phyloP scores from a whole-genome alignment of 1,140 invertebrate species.

The Asobara japonica region DNA sequence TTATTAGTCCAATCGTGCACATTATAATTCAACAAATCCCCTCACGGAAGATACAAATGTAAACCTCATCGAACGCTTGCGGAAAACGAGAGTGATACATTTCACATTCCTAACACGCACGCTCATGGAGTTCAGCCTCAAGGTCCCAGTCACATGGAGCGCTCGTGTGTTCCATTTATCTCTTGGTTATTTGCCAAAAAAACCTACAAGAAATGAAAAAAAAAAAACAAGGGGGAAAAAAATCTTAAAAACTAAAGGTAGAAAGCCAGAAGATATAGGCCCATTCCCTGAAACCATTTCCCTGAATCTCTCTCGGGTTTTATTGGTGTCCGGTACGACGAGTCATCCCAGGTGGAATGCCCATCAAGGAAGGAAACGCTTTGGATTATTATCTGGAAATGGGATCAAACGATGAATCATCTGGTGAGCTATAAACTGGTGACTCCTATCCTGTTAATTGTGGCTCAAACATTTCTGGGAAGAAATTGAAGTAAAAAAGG shows the following conservation, averaged over 20 bases:
- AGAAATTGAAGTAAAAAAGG: no score
- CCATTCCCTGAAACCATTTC: not conserved
- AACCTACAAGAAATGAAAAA: no score
- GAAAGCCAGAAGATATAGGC: not conserved
- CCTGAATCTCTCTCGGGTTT: not conserved
- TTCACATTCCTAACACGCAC: slow-evolving; percentile 3
- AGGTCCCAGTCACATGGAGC: not conserved
- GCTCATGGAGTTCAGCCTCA: not conserved
- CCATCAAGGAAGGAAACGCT: not conserved
- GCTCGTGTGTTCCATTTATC: not conserved
- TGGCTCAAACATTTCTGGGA: no score
- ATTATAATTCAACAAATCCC: not conserved
- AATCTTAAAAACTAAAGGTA: not conserved
- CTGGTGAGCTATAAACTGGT: not conserved
- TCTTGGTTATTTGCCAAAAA: not conserved
- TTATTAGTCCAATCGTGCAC: no score
- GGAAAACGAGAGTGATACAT: slow-evolving; percentile 3
- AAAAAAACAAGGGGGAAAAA: not conserved
- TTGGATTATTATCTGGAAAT: slow-evolving; percentile 1
- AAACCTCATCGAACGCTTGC: not conserved
- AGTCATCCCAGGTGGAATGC: slow-evolving; percentile 2
- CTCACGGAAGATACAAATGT: not conserved
- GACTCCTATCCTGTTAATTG: no score
- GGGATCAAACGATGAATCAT: not conserved
- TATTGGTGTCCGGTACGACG: not conserved